phyloP scores from a whole-genome alignment of 2,113 vertebrate species.

The Ctenodactylus gundi region DNA sequence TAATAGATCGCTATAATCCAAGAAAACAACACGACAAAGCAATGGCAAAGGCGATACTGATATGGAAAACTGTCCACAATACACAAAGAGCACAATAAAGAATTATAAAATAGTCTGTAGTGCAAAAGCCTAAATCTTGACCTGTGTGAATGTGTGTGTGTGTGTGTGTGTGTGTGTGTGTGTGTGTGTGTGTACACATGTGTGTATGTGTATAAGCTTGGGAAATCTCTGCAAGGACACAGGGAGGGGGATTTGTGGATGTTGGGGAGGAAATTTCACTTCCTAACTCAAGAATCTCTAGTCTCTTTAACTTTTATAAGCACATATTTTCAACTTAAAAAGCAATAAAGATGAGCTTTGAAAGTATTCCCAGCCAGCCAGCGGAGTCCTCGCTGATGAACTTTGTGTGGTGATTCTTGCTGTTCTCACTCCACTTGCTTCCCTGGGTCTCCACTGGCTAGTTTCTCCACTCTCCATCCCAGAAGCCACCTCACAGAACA shows the following conservation, averaged over 20 bases:
- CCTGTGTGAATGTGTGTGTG: background rate
- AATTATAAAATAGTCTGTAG: background rate
- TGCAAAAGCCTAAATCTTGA: background rate
- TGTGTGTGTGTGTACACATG: background rate
- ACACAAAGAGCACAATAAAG: background rate
- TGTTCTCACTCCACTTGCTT: background rate
- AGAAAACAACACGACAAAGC: background rate
- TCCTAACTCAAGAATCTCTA: background rate
- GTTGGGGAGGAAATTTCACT: background rate
- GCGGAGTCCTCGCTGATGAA: background rate
- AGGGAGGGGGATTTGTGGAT: background rate
- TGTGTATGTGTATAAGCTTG: background rate
- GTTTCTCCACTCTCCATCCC: background rate
- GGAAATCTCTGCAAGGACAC: background rate
- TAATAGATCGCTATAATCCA: background rate
- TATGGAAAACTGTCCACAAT: background rate
- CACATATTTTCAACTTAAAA: slow-evolving; percentile 27
- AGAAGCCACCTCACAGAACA: background rate
- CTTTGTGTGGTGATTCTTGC: background rate
- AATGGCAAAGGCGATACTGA: background rate
- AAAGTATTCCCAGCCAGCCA: background rate
- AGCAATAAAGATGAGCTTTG: background rate
- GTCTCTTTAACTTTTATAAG: background rate
- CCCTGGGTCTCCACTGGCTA: background rate
- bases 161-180: background rate